Evolutionary conservation across 2,888 invertebrate genomes (phyloP).

Genomic region (Cepaea hortensis): DNA sequence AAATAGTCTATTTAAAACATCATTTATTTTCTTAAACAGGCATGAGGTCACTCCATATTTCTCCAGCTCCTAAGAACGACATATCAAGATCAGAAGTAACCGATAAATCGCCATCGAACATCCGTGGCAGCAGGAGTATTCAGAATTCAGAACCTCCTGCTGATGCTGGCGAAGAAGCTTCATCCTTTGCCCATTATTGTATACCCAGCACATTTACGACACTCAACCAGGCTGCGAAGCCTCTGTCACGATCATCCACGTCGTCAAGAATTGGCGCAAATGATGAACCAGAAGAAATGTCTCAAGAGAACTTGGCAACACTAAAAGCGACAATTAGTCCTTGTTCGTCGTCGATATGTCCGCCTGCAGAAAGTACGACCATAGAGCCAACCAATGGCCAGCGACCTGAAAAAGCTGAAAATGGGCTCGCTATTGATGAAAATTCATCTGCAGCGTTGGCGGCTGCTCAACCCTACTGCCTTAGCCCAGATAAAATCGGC

Average conservation of each 20-base stretch:
- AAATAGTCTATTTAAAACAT: too few species aligned
- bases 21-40: not conserved
- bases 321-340: not conserved
- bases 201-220: not conserved
- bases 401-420: not conserved
- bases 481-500: conserved; percentile 33
- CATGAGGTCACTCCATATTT: not conserved
- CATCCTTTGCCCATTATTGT: conserved; percentile 2
- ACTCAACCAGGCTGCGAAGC: conserved; percentile 1
- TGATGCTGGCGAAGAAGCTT: not conserved
- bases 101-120: not conserved
- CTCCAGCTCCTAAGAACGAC: not conserved
- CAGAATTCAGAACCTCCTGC: not conserved
- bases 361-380: not conserved
- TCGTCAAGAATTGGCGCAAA: not conserved
- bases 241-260: not conserved
- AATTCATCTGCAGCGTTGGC: not conserved
- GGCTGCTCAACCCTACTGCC: not conserved
- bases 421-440: not conserved
- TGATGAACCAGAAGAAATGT: not conserved
- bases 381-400: not conserved
- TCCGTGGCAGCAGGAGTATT: not conserved
- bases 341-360: not conserved
- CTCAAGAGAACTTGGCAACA: not conserved
- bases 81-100: not conserved